Base-by-base conservation (phyloP, 2,888 invertebrate species). In the Pyrrhosoma nymphula region DNA sequence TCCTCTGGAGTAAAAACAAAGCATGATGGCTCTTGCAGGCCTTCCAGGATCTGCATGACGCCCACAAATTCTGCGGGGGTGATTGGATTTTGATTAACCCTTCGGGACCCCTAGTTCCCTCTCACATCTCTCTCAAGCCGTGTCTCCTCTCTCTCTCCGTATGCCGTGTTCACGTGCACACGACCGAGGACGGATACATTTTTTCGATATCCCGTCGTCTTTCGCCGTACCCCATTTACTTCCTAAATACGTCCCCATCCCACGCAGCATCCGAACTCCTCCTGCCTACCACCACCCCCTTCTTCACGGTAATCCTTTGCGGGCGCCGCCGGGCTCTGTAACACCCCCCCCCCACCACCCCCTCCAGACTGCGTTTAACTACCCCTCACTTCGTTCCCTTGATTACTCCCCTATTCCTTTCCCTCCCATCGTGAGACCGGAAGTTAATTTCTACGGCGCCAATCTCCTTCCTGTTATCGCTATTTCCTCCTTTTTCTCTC, bases 401-500 rank as follows among this genome's bases (percentile, higher is more conserved):
- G 47, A 8, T 23, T 47, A 47, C 55, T n/a, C 89, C 89, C 91
- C 35, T 35, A 56, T 60, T 35, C 82, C 39, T 26, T 63, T 26
- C 39, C 75, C 47, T 93, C 69, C 55, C 91, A 30, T 93, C 47
- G 69, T 26, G 47, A 47, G 47, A 75, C 93, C 69, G 93, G 93
- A 93, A 69, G 93, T 93, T 93, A 93, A 93, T 93, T 93, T 93
- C 93, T 75, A 63, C 69, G 93, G 93, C 69, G 93, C 93, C 93
- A 93, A 93, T 93, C 93, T 93, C 47, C 93, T 93, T 93, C 93
- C 75, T 93, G 75, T 93, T 93, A 93, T 93, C 93, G 93, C 90
- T 20, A 91, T 91, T 91, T 91, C 90, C 90, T 60, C 30, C 35
- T 91, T n/a, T 47, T 55, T 89, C 89, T 89, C 89, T 56, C n/a